Evolutionary conservation across 92 coral and sea anemone genomes (phyloP).

Genomic region (Zoanthus sociatus): DNA sequence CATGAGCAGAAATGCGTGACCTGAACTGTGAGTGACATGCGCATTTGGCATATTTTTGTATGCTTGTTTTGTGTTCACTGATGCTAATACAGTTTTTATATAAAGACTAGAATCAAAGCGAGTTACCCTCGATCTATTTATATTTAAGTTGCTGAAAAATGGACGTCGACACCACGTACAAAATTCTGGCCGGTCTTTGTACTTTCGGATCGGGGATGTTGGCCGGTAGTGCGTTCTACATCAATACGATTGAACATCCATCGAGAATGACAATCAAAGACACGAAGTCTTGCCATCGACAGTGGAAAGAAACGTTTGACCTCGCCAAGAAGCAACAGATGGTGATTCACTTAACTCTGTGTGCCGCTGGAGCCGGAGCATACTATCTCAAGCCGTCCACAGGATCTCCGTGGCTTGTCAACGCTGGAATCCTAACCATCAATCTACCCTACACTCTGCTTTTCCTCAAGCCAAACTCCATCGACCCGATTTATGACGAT

Average conservation of each 20-base stretch:
- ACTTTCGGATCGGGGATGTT: slow-evolving; percentile 44
- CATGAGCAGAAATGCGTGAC: neutral
- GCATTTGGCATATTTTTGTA: neutral
- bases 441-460: slow-evolving; percentile 40
- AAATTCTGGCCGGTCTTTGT: slow-evolving; percentile 29
- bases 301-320: slow-evolving; percentile 44
- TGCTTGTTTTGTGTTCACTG: neutral
- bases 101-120: neutral
- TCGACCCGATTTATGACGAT: slow-evolving; percentile 46
- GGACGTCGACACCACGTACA: slow-evolving; percentile 42
- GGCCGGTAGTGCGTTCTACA: slow-evolving; percentile 33
- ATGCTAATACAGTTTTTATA: neutral
- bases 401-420: slow-evolving; percentile 33
- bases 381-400: slow-evolving; percentile 35
- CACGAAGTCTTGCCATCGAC: slow-evolving; percentile 47
- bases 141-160: slow-evolving; percentile 3
- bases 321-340: slow-evolving; percentile 47
- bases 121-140: neutral
- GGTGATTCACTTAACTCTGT: slow-evolving; percentile 28
- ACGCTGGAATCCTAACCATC: slow-evolving; percentile 41
- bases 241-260: slow-evolving; percentile 42
- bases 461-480: slow-evolving; percentile 38
- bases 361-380: slow-evolving; percentile 31
- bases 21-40: neutral
- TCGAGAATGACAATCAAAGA: slow-evolving; percentile 40